Base-by-base conservation (phyloP, 92 coral and sea anemone species). In the Umimayanthus chanpuru region DNA sequence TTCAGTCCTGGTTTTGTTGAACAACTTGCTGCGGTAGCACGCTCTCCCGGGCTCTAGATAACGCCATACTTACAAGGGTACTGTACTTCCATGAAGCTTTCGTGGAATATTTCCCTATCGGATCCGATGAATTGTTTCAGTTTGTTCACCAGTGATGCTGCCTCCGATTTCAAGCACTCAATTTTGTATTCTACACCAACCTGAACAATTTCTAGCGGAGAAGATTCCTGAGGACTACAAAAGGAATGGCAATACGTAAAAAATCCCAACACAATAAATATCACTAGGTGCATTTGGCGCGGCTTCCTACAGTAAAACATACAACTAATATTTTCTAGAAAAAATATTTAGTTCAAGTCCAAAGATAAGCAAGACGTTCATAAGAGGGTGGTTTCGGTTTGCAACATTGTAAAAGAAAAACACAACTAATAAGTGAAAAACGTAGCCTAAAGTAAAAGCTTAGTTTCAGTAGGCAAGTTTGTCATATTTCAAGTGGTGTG, bases 91-190 rank as follows among this genome's bases (percentile, higher is more conserved):
- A 90, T 30, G 73, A 67, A 93, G 5, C 64, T 50, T n/a, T 79
- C 29, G 66, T 95, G 90, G 71, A 95, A 93, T 39, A 92, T 49
- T 4, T 90, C 93, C 25, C 36, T 73, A 65, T 61, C 41, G 12
- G 55, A 79, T n/a, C 74, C 36, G 21, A 93, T 50, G 76, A 85
- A 32, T 43, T 80, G 88, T 26, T 91, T 92, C 14, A 95, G 89
- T 6, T 90, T 88, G 65, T 92, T 92, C 23, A 93, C 89, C 40
- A 95, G 79, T 20, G 89, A 94, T 6, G 88, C 89, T 4, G 89
- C 96, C 20, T 88, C 78, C 2, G 94, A 95, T 89, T 93, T 94
- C 28, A 95, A 92, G 78, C 96, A 95, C 15, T 89, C 91, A 29
- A 95, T 87, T 50, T 70, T 88, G 26, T 93, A 73, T 53, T 91